Conservation (phyloP, 1,140 invertebrate genomes). For the Cotesia vestalis region DNA sequence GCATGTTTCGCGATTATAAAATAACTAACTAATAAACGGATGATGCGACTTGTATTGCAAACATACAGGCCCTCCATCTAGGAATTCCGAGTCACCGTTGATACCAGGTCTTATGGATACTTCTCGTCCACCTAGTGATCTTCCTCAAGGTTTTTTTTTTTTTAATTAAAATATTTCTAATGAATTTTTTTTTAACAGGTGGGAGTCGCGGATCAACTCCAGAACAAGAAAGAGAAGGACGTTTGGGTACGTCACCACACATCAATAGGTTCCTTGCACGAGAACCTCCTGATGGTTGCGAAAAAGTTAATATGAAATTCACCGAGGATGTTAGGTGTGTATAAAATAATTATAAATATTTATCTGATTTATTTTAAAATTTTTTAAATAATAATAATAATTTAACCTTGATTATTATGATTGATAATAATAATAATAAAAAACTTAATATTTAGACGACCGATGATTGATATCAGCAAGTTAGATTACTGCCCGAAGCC, state of each 20-base stretch:
- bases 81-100: conserved; percentile 70
- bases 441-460: conserved; percentile 53
- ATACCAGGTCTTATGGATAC: conserved; percentile 69
- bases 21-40: conserved; percentile 42
- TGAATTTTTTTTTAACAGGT: conserved; percentile 46
- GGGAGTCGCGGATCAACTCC: conserved; percentile 71
- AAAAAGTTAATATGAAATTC: conserved; percentile 78
- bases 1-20: conserved; percentile 20
- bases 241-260: conserved; percentile 78
- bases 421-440: background rate
- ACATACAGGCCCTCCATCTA: conserved; percentile 67
- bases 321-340: conserved; percentile 71
- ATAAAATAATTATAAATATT: background rate
- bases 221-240: conserved; percentile 68
- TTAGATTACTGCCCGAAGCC: conserved; percentile 69
- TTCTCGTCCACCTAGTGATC: conserved; percentile 69
- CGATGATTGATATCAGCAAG: conserved; percentile 66
- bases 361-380: background rate
- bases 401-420: background rate
- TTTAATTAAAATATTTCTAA: conserved; percentile 21
- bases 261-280: conserved; percentile 85
- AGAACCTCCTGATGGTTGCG: conserved; percentile 88
- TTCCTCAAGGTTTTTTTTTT: conserved; percentile 58
- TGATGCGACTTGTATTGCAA: conserved; percentile 53
- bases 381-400: conserved; percentile 4